These are phyloP conservation scores for Rostratula benghalensis DNA, from an alignment of 2,113 vertebrate genomes.

Conservation along the genomic window DNA sequence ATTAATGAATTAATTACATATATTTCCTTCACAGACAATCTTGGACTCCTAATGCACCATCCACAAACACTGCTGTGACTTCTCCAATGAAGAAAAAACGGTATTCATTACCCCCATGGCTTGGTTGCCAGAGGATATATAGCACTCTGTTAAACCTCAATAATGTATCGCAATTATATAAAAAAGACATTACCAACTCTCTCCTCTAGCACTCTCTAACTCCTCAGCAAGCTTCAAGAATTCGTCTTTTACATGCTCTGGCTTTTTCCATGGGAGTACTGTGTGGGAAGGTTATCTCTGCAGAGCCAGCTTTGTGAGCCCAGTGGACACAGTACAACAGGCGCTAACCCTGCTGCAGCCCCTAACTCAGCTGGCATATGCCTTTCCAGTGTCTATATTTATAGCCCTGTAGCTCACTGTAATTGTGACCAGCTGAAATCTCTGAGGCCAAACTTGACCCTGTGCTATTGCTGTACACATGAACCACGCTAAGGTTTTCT, in stretches of 20 bases:
- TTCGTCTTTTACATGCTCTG: background rate
- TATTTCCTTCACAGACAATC: constrained; percentile 48
- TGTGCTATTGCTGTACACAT: background rate
- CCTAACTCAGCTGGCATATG: background rate
- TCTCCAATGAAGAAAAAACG: constrained; percentile 77
- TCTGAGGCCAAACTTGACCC: background rate
- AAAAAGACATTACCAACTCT: background rate
- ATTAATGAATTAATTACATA: background rate
- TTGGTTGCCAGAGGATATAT: background rate
- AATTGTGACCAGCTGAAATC: background rate
- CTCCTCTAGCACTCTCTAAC: background rate
- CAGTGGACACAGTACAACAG: too few species aligned
- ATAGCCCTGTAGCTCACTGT: background rate
- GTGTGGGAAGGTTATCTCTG: background rate
- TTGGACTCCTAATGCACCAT: background rate
- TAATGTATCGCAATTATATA: background rate
- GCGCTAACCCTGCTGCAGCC: background rate
- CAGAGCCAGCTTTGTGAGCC: background rate
- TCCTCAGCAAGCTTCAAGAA: background rate
- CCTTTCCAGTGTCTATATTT: background rate
- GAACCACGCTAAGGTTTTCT: background rate
- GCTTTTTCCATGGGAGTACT: background rate
- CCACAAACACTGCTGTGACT: background rate
- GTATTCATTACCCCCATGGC: background rate
- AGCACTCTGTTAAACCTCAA: background rate